Conservation (phyloP, 2,797 vertebrate species). For the Pseudochirops corinnae region DNA sequence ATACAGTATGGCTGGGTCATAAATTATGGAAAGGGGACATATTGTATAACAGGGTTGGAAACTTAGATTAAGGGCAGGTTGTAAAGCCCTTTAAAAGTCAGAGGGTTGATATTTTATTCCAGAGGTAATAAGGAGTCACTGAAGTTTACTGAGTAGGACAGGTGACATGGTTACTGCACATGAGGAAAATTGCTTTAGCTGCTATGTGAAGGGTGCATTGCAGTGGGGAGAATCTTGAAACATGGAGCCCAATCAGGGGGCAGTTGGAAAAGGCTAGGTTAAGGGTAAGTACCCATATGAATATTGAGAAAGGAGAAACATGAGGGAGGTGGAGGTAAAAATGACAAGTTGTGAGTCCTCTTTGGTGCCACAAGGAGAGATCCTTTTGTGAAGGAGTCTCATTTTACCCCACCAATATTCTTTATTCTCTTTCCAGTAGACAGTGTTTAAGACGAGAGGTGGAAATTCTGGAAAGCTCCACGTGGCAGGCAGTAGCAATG, state of each 20-base stretch:
- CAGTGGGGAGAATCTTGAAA: background rate
- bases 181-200: background rate
- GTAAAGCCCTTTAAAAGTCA: background rate
- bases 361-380: background rate
- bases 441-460: background rate
- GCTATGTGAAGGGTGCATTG: background rate
- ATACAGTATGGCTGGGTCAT: background rate
- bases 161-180: background rate
- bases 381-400: background rate
- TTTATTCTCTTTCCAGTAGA: background rate
- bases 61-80: background rate
- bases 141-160: background rate
- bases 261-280: background rate
- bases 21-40: background rate
- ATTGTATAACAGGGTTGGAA: background rate
- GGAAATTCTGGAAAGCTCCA: background rate
- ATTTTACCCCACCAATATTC: background rate
- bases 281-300: background rate
- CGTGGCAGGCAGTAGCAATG: background rate
- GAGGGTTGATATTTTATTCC: background rate
- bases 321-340: background rate
- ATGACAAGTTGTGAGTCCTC: background rate
- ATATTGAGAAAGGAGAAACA: background rate
- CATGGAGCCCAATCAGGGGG: background rate
- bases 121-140: background rate